phyloP scores from a whole-genome alignment of 2,113 vertebrate species.

The Campylorhamphus procurvoides region DNA sequence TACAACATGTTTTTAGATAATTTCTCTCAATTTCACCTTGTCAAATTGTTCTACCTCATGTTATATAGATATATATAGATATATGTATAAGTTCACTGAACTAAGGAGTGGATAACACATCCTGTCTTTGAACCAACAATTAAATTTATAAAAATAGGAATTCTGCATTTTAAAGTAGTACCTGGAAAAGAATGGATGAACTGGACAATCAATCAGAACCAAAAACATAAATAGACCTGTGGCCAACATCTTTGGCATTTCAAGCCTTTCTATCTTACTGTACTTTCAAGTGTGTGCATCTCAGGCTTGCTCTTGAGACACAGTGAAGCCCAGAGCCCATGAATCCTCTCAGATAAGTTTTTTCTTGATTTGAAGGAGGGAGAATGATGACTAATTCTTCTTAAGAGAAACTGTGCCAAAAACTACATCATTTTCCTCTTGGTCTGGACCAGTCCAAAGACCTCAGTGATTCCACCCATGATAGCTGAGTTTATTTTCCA shows the following conservation, averaged over 20 bases:
- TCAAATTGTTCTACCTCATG: not conserved
- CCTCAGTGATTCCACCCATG: not conserved
- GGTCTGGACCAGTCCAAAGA: not conserved
- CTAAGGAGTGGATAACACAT: not conserved
- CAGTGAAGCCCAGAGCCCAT: not conserved
- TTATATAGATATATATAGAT: not conserved
- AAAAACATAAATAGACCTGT: not conserved
- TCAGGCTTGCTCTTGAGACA: not conserved
- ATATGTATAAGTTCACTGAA: not conserved
- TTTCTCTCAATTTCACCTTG: not conserved
- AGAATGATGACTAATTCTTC: not conserved
- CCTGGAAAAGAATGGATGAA: not conserved
- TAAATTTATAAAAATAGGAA: not conserved
- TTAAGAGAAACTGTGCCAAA: not conserved
- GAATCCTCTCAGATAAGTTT: not conserved
- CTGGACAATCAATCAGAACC: not conserved
- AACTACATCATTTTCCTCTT: not conserved
- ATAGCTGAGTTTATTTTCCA: not conserved
- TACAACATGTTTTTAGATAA: not conserved
- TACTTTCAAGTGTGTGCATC: rapidly evolving
- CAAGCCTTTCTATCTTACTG: not conserved
- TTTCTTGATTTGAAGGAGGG: not conserved
- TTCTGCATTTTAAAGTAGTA: not conserved
- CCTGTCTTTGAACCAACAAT: not conserved
- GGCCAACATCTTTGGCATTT: not conserved